Base-by-base conservation (phyloP, 1,140 invertebrate species). In the Kradibia gibbosae region DNA sequence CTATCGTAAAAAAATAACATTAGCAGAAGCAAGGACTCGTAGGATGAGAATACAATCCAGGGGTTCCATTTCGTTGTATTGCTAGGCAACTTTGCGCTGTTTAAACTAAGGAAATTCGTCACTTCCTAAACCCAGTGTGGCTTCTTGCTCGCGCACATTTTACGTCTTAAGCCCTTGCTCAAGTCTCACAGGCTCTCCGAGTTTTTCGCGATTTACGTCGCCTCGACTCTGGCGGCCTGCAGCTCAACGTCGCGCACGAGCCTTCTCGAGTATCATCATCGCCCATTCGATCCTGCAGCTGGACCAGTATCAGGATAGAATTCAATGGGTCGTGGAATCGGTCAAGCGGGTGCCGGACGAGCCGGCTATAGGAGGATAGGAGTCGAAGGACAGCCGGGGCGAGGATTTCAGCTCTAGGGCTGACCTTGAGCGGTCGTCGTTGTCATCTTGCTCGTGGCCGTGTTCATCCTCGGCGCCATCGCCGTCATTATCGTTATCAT, bases 401-500 rank as follows among this genome's bases (percentile, higher is more conserved):
- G 50, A 3, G 20, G 65, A 39, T 2, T 7, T 25, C 34, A 7
- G 31, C 65, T 4, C 72, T 3, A 20, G 22, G 31, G 13, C 42
- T n/a, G 76, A 67, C 62, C 62, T 78, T 67, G 76, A 67, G 39
- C 74, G 28, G 11, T 71, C n/a, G 39, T 25, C 34, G 67, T n/a
- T 42, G 39, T 48, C 55, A 28, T 55, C 48, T 55, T 39, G 25
- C 34, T 60, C 73, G 25, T 76, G 34, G 62, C n/a, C 73, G n/a
- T 60, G 34, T 31, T 39, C 77, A 36, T 76, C 74, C 36, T 39
- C 62, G 48, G 10, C 62, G 31, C 42, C 45, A 39, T 70, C 50
- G 42, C 39, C 65, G 55, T 78, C 45, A 72, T 71, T 7, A 72
- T 79, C 70, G 48, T 80, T 50, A 60, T 80, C 70, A 62, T 80